These are phyloP conservation scores for Holacanthella duospinosa DNA, from an alignment of 2,888 invertebrate species.

Conservation along the genomic window DNA sequence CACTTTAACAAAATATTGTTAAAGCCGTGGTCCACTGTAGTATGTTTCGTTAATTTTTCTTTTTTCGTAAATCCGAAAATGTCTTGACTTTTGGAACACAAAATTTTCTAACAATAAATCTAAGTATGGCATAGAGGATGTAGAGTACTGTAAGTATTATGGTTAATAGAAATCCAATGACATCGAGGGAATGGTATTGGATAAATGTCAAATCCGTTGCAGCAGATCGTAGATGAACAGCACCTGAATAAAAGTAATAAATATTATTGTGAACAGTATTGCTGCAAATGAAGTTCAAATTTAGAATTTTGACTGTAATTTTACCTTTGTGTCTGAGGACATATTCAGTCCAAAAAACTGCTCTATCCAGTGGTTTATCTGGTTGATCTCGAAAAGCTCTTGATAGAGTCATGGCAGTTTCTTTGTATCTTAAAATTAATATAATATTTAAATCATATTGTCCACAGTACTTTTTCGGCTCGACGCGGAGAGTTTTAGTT, in stretches of 20 bases:
- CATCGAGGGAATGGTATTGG: constrained; percentile 34
- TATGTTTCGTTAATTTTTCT: background rate
- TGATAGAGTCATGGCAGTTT: constrained; percentile 19
- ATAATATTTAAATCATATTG: background rate
- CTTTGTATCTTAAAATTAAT: constrained; percentile 16
- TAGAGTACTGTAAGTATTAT: background rate
- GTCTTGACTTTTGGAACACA: background rate
- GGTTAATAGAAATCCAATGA: constrained; percentile 15
- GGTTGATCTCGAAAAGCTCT: constrained; percentile 24
- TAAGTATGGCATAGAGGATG: background rate
- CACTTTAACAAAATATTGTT: no score
- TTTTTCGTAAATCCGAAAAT: background rate
- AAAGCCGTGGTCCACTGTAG: no score
- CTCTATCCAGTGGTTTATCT: constrained; percentile 26
- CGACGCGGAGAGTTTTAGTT: constrained; percentile 13
- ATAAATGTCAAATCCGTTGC: constrained; percentile 28
- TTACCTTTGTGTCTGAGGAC: constrained; percentile 35
- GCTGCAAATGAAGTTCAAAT: no score
- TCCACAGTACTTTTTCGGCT: constrained; percentile 10
- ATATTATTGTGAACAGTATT: no score
- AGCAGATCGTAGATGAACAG: constrained; percentile 33
- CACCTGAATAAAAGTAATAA: no score
- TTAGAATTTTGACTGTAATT: no score
- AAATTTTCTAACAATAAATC: background rate
- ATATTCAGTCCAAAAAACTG: constrained; percentile 31